Evolutionary conservation across 2,113 vertebrate genomes (phyloP), one percentile per base, ranked within the genome.

Genomic region (Myrmecophaga tridactyla): DNA sequence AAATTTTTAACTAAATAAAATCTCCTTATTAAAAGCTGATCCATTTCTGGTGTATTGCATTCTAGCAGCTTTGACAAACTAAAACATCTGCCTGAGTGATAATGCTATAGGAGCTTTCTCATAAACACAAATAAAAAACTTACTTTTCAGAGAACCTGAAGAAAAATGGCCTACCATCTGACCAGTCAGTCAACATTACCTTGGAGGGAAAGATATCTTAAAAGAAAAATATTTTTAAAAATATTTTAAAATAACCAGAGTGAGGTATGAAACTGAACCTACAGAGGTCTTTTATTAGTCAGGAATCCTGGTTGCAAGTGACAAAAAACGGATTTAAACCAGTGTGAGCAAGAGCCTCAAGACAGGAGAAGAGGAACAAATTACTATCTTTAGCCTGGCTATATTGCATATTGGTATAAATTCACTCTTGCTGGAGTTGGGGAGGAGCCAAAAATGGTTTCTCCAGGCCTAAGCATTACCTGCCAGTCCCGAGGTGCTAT

Each of bases 61-160:
- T n/a, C n/a, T n/a, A n/a, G n/a, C n/a, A n/a, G n/a, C n/a, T n/a
- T n/a, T n/a, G n/a, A n/a, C n/a, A n/a, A n/a, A n/a, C n/a, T n/a
- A n/a, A n/a, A n/a, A n/a, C n/a, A n/a, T n/a, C 58, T 94, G 94
- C 73, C 58, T 89, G 13, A 60, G 72, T 94, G 77, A 94, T 94
- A 92, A 93, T 94, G 70, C 75, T 46, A 46, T 34, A 72, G 81
- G 89, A 62, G n/a, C 53, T 95, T 91, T 73, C 67, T 83, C 63
- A 90, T 65, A 91, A 86, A 85, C 39, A 93, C 31, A 95, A 87
- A 53, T 78, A 90, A 95, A 82, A 43, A 95, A 93, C 48, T 86
- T 72, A 56, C 95, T 75, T 95, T 83, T 6, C 29, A 87, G 46
- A 14, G 72, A 81, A 93, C 18, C 77, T 95, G 41, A 89, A 90